Base-by-base conservation (phyloP, 30 jellyfish, hydroid and myxozoan genomes). In the Aurelia sp. region DNA sequence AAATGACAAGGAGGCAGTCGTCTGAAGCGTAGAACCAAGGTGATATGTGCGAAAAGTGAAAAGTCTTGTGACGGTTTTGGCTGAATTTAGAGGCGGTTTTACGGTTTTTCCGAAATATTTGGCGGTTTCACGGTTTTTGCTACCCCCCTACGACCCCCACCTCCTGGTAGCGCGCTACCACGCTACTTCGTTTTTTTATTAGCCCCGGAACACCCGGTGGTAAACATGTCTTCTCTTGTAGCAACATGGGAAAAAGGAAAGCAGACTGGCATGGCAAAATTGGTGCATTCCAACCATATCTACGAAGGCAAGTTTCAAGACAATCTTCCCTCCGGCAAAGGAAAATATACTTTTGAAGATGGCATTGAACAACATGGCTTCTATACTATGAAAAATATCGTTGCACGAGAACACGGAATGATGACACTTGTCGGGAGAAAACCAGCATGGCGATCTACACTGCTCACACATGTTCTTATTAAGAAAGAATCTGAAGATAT, bases 321-420 rank as follows among this genome's bases (percentile, higher is more conserved):
- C 67, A 84, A 81, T 76, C 19, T 2, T 11, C 98, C 97, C 50
- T 22, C 19, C 30, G 98, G 98, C 53, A 33, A 53, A 18, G 98
- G 98, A 15, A 62, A 72, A 35, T 87, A 44, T 60, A 33, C 62
- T 6, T 92, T 92, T 40, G 53, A 80, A 4, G 53, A 69, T 74
- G 90, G 96, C 1, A 82, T 96, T 65, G 92, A 64, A 48, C 98
- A 80, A 55, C 96, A 92, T 52, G 98, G 98, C n/a, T 92, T 40
- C 57, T 92, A 86, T 86, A 70, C 61, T 20, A 79, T 81, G 58
- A 92, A 64, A 59, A 81, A 92, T 50, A 57, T 87, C 18, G 89
- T 92, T 6, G 67, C 68, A 58, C 89, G 82, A 50, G 97, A 79
- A 24, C 97, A 77, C n/a, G 76, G 77, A 70, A 20, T 82, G 57